Base-by-base conservation (phyloP, 2,797 vertebrate species). In the Catamblyrhynchus diadema region DNA sequence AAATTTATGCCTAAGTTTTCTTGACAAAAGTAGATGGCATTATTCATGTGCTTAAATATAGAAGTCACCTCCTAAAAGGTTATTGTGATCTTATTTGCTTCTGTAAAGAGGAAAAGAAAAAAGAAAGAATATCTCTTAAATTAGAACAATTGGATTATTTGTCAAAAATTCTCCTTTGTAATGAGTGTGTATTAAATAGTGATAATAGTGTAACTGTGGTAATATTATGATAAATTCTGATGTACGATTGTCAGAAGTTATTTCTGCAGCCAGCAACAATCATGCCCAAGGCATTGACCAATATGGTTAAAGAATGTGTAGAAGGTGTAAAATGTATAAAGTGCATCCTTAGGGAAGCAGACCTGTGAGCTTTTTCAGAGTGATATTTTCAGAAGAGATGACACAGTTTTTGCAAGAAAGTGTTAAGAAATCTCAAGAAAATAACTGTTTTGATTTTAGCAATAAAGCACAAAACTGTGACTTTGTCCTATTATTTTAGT, bases 401-500 rank as follows among this genome's bases (percentile, higher is more conserved):
- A 42, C 5, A 30, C 8, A 14, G 2, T 7, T 93, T 75, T 83
- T 90, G 33, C 32, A 74, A 86, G 27, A 67, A 86, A 74, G 30
- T 62, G 45, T 90, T 88, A 81, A 82, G 41, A 33, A 78, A 35
- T 48, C 74, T 74, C 48, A 95, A 81, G 61, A 74, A 94, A 94
- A 93, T 45, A 93, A 45, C 41, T 88, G 67, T 42, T 92, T 91
- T 88, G 61, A 67, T 81, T 90, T 88, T 69, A 78, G 20, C 57
- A 81, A 65, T 54, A 65, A 91, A 83, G 57, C 54, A 71, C 10
- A 93, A 81, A 81, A 53, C 30, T 81, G 65, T 81, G 73, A 93
- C 92, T 91, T 88, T 24, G 9, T 65, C 41, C 65, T 86, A 92
- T 64, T 27, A 42, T 83, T 84, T 78, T 21, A 53, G 50, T 56